These are phyloP conservation scores for Paelopatides confundens DNA, from an alignment of 53 echinoderm and acorn worm genomes.

Conservation along the genomic window DNA sequence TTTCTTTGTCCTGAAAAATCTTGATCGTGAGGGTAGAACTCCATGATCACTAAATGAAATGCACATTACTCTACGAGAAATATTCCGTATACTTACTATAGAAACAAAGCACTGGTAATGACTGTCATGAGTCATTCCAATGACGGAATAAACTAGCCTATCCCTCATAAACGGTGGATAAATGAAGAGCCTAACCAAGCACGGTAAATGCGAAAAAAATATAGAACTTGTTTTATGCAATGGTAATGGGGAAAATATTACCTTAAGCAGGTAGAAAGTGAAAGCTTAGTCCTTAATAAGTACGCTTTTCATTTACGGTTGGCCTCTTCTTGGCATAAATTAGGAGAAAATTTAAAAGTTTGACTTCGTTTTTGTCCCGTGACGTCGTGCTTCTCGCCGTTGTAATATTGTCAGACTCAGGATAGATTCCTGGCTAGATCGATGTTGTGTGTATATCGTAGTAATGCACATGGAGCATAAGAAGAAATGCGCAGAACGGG, in stretches of 20 bases:
- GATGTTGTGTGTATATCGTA: neutral
- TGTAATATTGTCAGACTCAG: neutral
- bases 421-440: neutral
- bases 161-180: neutral
- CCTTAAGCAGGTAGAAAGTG: slow-evolving; percentile 51
- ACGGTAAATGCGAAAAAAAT: neutral
- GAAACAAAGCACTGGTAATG: slow-evolving; percentile 29
- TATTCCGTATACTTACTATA: neutral
- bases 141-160: slow-evolving; percentile 34
- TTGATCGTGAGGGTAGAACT: neutral
- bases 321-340: slow-evolving; percentile 42
- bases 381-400: slow-evolving; percentile 21
- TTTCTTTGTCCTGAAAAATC: neutral
- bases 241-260: neutral
- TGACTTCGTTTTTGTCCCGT: slow-evolving; percentile 10
- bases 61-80: neutral
- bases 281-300: slow-evolving; percentile 30
- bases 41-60: neutral
- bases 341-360: slow-evolving; percentile 21
- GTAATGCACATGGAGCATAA: slow-evolving; percentile 20
- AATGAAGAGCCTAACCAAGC: slow-evolving; percentile 16
- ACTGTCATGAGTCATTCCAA: slow-evolving; percentile 41
- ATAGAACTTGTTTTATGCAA: neutral
- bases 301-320: slow-evolving; percentile 44
- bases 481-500: slow-evolving; percentile 17